Evolutionary conservation across 1,140 invertebrate genomes (phyloP).

Genomic region (Bradysia coprophila): DNA sequence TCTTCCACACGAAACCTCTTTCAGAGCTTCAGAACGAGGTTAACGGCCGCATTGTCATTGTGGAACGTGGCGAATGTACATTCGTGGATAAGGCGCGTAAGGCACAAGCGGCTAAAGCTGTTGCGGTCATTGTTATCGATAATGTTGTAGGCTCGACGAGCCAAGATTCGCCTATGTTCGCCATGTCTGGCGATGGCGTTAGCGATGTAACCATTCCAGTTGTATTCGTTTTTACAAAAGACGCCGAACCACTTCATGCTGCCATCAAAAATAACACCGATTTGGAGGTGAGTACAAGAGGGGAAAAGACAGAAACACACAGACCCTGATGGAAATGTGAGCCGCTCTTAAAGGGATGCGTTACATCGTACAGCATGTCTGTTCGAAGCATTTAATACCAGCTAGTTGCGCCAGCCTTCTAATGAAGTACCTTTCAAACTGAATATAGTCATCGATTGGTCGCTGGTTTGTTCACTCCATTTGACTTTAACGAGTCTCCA

Average conservation of each 20-base stretch:
- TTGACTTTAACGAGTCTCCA: too few relatives aligned
- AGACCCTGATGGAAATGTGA: not conserved
- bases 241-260: slow-evolving; percentile 26
- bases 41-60: slow-evolving; percentile 57
- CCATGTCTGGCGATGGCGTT: slow-evolving; percentile 86
- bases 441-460: too few relatives aligned
- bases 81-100: slow-evolving; percentile 86
- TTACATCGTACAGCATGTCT: too few relatives aligned
- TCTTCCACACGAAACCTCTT: slow-evolving; percentile 16
- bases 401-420: too few relatives aligned
- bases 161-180: slow-evolving; percentile 64
- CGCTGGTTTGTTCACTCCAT: too few relatives aligned
- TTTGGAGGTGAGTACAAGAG: slow-evolving; percentile 2
- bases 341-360: too few relatives aligned
- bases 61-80: slow-evolving; percentile 81
- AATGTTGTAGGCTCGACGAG: slow-evolving; percentile 57
- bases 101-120: slow-evolving; percentile 65
- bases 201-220: slow-evolving; percentile 79
- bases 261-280: not conserved
- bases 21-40: slow-evolving; percentile 33
- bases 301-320: not conserved
- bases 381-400: too few relatives aligned
- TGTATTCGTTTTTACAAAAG: slow-evolving; percentile 75
- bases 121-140: slow-evolving; percentile 71
- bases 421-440: too few relatives aligned